Base-by-base conservation (phyloP, 2,888 invertebrate species). In the Drosophila leonis region DNA sequence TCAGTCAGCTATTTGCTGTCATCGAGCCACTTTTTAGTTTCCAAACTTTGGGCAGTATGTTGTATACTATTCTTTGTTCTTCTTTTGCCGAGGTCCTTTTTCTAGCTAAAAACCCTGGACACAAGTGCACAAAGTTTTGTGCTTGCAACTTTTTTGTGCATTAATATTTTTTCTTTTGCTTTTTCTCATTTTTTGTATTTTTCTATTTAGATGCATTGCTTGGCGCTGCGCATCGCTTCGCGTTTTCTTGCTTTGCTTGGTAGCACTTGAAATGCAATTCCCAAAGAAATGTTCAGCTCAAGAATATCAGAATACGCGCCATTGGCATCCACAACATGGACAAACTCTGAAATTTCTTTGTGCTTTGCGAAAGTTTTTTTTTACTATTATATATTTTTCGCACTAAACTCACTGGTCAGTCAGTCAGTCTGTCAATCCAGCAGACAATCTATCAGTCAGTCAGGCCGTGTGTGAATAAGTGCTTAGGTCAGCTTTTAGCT, bases 131-230 rank as follows among this genome's bases (percentile, higher is more conserved):
- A 82, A 88, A 82, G 49, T 79, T 83, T 74, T 68, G 49, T 37
- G 65, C 57, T 71, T 60, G 55, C 52, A 80, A 80, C 61, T 81
- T 71, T 65, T 51, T 52, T 64, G 48, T 48, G 79, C 62, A 81
- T 83, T 82, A 81, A 87, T 89, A 75, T 86, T 77, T 78, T 78
- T 83, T 71, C 65, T 13, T 41, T 56, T 29, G 44, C 59, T 59
- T 44, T 27, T 49, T 42, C 24, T n/a, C 12, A 12, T 44, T 24
- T 51, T 49, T 60, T 65, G 31, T 42, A 44, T 68, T 75, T 41
- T 68, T 65, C 71, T 69, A 67, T 49, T 74, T 75, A 72, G 69
- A 60, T 31, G 61, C 68, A 77, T 86, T 83, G 72, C 74, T 52
- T 37, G 31, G 13, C 31, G 49, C 27, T 37, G 60, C 55, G 61